phyloP scores from a whole-genome alignment of 2,113 vertebrate species.

The Hydrochoerus hydrochaeris region DNA sequence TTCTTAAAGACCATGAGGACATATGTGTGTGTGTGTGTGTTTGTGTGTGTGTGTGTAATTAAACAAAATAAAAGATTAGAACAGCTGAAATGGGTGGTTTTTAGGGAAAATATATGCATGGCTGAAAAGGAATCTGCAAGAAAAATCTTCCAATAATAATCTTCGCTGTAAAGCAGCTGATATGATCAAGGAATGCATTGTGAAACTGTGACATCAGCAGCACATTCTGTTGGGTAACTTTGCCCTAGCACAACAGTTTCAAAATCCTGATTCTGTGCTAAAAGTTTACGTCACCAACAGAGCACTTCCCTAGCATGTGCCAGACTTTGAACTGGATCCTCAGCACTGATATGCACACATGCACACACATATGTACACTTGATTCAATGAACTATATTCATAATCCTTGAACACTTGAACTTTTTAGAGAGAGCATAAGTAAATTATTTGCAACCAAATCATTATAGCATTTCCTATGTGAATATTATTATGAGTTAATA shows the following conservation, averaged over 20 bases:
- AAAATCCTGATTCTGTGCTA: background rate
- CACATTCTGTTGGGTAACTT: background rate
- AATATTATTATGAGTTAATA: background rate
- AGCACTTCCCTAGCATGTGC: background rate
- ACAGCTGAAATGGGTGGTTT: background rate
- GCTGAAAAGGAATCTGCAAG: background rate
- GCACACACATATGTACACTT: no score
- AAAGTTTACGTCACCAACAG: background rate
- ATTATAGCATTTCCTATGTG: background rate
- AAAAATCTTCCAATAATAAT: background rate
- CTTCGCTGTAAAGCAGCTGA: background rate
- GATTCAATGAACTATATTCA: background rate
- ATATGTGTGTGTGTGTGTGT: no score
- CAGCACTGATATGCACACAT: no score
- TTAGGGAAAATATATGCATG: background rate
- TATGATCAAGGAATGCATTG: background rate
- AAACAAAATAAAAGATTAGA: background rate
- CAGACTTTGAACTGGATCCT: no score
- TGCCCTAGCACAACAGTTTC: background rate
- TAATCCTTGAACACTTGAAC: background rate
- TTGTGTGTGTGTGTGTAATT: no score
- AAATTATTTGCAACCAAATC: background rate
- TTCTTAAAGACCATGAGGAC: background rate
- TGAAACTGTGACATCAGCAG: no score
- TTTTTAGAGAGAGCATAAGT: background rate